phyloP scores from a whole-genome alignment of 2,888 invertebrate species.

The Steinernema hermaphroditum region DNA sequence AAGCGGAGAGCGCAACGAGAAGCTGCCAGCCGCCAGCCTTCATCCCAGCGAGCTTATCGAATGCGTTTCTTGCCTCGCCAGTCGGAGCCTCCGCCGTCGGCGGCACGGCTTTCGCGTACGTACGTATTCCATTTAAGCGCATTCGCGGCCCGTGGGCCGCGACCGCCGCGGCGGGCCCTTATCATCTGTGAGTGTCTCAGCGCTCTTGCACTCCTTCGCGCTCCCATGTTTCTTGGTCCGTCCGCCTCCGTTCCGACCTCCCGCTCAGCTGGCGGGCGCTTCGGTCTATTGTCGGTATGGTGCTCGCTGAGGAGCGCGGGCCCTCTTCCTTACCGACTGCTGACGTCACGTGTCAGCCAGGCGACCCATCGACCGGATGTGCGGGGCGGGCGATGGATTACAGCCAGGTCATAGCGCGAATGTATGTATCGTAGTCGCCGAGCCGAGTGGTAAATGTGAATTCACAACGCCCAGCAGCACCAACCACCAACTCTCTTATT shows the following conservation, averaged over 20 bases:
- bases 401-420: constrained; percentile 30
- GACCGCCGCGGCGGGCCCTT: constrained; percentile 16
- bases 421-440: constrained; percentile 28
- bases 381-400: constrained; percentile 27
- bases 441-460: constrained; percentile 29
- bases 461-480: constrained; percentile 25
- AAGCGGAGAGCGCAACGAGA: constrained; percentile 4
- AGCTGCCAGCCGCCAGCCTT: constrained; percentile 30
- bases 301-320: constrained; percentile 18
- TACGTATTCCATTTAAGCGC: constrained; percentile 22
- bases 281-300: constrained; percentile 20
- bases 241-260: constrained; percentile 7
- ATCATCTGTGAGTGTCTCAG: constrained; percentile 29
- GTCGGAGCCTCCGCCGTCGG: background rate
- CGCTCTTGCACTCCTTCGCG: constrained; percentile 27
- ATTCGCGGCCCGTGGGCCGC: constrained; percentile 9
- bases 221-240: constrained; percentile 12
- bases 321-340: constrained; percentile 25
- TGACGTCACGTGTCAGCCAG: constrained; percentile 29
- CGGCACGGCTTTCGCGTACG: constrained; percentile 19
- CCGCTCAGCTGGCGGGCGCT: constrained; percentile 27
- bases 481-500: constrained; percentile 1
- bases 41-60: constrained; percentile 18
- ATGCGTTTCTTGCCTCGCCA: background rate
- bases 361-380: constrained; percentile 29